Conservation (phyloP, 2,888 invertebrate genomes). For the Phrixothrix hirtus region DNA sequence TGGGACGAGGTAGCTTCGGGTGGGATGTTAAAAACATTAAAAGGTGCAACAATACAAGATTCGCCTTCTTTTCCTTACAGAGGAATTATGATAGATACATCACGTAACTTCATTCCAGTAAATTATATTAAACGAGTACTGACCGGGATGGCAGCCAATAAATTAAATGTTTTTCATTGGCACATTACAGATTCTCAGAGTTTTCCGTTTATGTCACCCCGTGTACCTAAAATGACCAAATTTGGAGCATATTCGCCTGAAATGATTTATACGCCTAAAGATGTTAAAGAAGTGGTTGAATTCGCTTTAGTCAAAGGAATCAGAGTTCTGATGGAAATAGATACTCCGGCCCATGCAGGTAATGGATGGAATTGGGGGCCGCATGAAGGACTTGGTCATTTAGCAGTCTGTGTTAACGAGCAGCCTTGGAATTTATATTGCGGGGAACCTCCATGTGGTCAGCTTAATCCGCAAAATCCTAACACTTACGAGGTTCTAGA, state of each 20-base stretch:
- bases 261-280: conserved; percentile 66
- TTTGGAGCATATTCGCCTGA: conserved; percentile 86
- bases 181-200: conserved; percentile 90
- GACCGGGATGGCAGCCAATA: conserved; percentile 86
- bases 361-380: conserved; percentile 87
- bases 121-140: conserved; percentile 72
- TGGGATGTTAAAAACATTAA: conserved; percentile 65
- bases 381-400: conserved; percentile 72
- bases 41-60: conserved; percentile 72
- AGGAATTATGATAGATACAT: conserved; percentile 88
- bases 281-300: conserved; percentile 72
- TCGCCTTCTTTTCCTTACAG: conserved; percentile 79
- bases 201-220: conserved; percentile 80
- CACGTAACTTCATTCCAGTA: conserved; percentile 84
- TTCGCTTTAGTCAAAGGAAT: conserved; percentile 83
- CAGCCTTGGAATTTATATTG: conserved; percentile 81
- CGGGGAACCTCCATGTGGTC: conserved; percentile 86
- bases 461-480: conserved; percentile 80
- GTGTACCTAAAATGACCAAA: conserved; percentile 76
- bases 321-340: conserved; percentile 85
- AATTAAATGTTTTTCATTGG: conserved; percentile 94
- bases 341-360: conserved; percentile 88
- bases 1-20: conserved; percentile 67
- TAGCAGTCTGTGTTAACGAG: conserved; percentile 80
- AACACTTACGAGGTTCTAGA: conserved; percentile 74